Evolutionary conservation across 1,140 invertebrate species (phyloP), one percentile per base, ranked within the genome.

Genomic region (Charaxes varanes): DNA sequence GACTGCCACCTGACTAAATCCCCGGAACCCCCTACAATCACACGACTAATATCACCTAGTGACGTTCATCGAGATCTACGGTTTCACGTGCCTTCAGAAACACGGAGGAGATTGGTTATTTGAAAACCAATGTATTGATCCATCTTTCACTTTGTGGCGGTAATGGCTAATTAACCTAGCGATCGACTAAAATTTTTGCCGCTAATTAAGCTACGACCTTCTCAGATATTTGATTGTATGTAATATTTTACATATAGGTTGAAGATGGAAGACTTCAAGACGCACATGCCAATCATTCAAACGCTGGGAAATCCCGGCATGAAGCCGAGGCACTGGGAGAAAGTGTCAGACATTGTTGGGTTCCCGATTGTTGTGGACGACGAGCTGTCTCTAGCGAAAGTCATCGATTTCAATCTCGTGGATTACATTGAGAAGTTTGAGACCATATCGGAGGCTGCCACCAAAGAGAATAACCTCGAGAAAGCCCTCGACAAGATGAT

Each of bases 221-320:
- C n/a, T n/a, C n/a, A n/a, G n/a, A n/a, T n/a, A n/a, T n/a, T n/a
- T n/a, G n/a, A n/a, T n/a, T n/a, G n/a, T n/a, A n/a, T n/a, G n/a
- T n/a, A 33, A 6, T 11, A 4, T 13, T 22, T 21, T 35, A 14
- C 8, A 26, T 1, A 27, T 30, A 85, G 91, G 63, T 82, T 77
- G 41, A 89, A 89, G 74, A 94, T 98, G 43, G 96, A 98, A 64
- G 90, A 92, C 8, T 98, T 99, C 78, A 92, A 92, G 46, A 92
- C 93, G 26, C 90, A 97, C 66, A 88, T 98, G 88, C 95, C 96
- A 0, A 90, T 98, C 3, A 92, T 99, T 32, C 88, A 92, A 64
- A 97, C 95, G 0, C 82, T 99, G 1, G 97, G 97, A 22, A 99
- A 98, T 87, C 96, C 96, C 2, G 95, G 93, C 18, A 90, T 99